phyloP scores from a whole-genome alignment of 2,113 vertebrate species.

The Mesoclemmys tuberculata region DNA sequence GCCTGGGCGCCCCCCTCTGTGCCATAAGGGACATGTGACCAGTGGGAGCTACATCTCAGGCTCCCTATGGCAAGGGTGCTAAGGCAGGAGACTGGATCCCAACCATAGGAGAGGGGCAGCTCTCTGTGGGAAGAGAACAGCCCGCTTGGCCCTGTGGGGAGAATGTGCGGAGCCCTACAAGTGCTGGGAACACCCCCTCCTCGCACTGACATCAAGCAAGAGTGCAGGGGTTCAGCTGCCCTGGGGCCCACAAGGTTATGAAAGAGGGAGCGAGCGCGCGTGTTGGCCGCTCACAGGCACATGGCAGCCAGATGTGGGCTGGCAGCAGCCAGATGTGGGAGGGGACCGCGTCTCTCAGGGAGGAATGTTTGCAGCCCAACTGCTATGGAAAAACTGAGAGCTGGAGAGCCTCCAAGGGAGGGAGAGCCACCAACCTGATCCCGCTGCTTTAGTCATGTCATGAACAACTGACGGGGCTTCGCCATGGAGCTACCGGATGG shows the following conservation, averaged over 20 bases:
- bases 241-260: accelerated
- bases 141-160: neutral
- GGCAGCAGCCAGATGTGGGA: neutral
- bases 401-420: neutral
- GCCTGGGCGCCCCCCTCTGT: too few species aligned
- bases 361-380: neutral
- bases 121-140: too few species aligned
- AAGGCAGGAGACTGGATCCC: neutral
- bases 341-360: accelerated
- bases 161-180: neutral
- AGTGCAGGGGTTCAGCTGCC: neutral
- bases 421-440: neutral
- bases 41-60: neutral
- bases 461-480: neutral
- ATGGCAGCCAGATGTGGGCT: neutral
- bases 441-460: neutral
- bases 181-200: neutral
- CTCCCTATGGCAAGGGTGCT: neutral
- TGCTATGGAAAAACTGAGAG: neutral
- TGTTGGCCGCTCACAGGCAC: neutral
- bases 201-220: neutral
- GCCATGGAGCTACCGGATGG: too few species aligned
- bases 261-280: neutral
- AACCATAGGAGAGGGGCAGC: neutral
- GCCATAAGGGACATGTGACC: neutral